Percentiles rank a stretch among this genome's conserved stretches.
Evolutionary conservation across 2,888 invertebrate species (phyloP).

Genomic region (Ectemnius lituratus): DNA sequence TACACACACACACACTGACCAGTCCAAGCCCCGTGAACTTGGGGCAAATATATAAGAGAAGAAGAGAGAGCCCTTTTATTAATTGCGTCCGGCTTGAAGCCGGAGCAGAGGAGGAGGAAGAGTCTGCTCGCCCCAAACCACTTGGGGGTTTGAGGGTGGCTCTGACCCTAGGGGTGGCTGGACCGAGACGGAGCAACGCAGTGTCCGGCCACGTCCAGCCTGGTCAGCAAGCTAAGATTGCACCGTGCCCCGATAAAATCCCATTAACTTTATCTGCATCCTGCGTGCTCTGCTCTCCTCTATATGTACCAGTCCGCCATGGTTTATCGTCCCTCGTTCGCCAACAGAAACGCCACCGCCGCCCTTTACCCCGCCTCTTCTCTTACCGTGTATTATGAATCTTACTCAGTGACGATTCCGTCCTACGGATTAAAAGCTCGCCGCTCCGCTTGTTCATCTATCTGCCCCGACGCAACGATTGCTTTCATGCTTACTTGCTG

Average conservation of each 20-base stretch:
- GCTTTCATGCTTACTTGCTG: too few species aligned
- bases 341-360: neutral
- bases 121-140: slow-evolving; percentile 16
- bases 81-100: slow-evolving; percentile 62
- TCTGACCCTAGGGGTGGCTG: slow-evolving; percentile 1
- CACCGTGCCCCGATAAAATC: slow-evolving; percentile 63
- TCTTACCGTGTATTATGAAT: slow-evolving; percentile 5
- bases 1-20: slow-evolving; percentile 30
- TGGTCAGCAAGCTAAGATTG: slow-evolving; percentile 66
- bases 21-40: neutral
- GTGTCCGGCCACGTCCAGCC: slow-evolving; percentile 43
- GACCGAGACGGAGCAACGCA: neutral
- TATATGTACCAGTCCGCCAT: slow-evolving; percentile 35
- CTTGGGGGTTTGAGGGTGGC: neutral
- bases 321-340: slow-evolving; percentile 35
- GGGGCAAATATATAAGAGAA: slow-evolving; percentile 18
- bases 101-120: slow-evolving; percentile 20
- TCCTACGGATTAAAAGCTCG: too few species aligned
- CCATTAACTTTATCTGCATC: slow-evolving; percentile 68
- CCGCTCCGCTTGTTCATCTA: too few species aligned
- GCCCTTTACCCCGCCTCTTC: neutral
- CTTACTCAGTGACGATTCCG: slow-evolving; percentile 9
- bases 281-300: slow-evolving; percentile 32
- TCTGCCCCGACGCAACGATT: too few species aligned
- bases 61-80: slow-evolving; percentile 62